Base-by-base conservation (phyloP, 2,113 vertebrate genomes). In the Meles meles region DNA sequence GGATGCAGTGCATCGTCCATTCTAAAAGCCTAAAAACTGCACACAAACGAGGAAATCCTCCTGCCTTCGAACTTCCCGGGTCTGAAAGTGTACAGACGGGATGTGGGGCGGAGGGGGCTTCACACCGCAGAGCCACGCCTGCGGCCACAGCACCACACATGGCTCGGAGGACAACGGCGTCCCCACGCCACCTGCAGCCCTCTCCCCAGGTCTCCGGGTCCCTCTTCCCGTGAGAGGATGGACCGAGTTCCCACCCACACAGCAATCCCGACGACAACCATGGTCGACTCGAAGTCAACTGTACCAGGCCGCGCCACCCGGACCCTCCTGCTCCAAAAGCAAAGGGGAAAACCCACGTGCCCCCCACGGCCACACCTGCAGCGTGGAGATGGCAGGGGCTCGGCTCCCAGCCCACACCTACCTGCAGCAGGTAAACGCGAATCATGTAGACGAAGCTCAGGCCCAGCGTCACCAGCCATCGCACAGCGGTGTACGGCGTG, bases 371-470 rank as follows among this genome's bases (percentile, higher is more conserved):
- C 39, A 17, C 55, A 52, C 1, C 21, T 57, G 9, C 0, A 1
- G 4, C 2, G 0, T 11, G 2, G 20, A 29, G 21, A 31, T 0
- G 11, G 14, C 31, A 0, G 13, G n/a, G 52, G 8, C 80, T 42
- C 10, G 13, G 23, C 82, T 17, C 2, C 0, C 34, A 20, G 42
- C 5, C 63, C 2, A 27, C n/a, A 88, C 98, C 84, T 97, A 99
- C 99, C 99, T 99, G 99, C 98, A 99, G 99, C 99, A 99, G 99
- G 99, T 99, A 99, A 97, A 99, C 99, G 98, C 99, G 99, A 98
- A 99, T 99, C 99, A 99, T 99, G 99, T 99, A 99, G 98, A 99
- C 97, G 86, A 99, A 99, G 96, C 99, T 99, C 97, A 99, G 98
- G 96, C 99, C 98, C 98, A 99, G 97, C 63, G 99, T 99, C 93